Evolutionary conservation across 2,113 vertebrate genomes (phyloP).

Genomic region (Pomatorhinus ruficollis): DNA sequence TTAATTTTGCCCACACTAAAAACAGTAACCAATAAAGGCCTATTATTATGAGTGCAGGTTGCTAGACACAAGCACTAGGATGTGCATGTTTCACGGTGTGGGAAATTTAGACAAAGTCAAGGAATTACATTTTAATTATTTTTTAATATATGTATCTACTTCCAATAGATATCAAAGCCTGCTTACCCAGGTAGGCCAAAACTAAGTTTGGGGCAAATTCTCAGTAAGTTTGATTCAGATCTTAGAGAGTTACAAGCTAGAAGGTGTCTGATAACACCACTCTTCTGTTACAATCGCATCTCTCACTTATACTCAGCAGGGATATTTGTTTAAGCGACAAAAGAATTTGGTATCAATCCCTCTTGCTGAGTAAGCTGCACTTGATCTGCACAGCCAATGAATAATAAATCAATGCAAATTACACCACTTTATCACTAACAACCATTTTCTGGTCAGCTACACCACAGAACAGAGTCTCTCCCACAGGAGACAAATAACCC

Average conservation of each 20-base stretch:
- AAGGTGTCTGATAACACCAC: background rate
- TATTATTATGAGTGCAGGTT: background rate
- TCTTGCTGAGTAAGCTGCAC: background rate
- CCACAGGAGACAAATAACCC: slow-evolving; percentile 36
- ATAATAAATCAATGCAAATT: slow-evolving; percentile 69
- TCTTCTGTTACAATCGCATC: background rate
- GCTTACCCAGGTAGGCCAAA: background rate
- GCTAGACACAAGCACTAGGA: background rate
- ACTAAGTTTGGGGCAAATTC: background rate
- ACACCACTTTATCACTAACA: slow-evolving; percentile 52
- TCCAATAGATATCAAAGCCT: background rate
- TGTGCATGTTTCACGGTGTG: background rate
- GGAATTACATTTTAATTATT: background rate
- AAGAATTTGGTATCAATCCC: slow-evolving; percentile 27
- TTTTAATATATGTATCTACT: background rate
- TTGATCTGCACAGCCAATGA: slow-evolving; percentile 49
- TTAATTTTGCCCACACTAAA: background rate
- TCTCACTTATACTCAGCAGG: slow-evolving; percentile 14
- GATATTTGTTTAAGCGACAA: slow-evolving; percentile 11
- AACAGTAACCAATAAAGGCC: background rate
- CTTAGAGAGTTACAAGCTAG: background rate
- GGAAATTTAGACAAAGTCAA: background rate
- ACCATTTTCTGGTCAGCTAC: slow-evolving; percentile 60
- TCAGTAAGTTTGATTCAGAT: background rate
- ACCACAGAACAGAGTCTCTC: slow-evolving; percentile 18